These are phyloP conservation scores for Pseudoatta argentina DNA, from an alignment of 1,140 invertebrate genomes.

Conservation along the genomic window DNA sequence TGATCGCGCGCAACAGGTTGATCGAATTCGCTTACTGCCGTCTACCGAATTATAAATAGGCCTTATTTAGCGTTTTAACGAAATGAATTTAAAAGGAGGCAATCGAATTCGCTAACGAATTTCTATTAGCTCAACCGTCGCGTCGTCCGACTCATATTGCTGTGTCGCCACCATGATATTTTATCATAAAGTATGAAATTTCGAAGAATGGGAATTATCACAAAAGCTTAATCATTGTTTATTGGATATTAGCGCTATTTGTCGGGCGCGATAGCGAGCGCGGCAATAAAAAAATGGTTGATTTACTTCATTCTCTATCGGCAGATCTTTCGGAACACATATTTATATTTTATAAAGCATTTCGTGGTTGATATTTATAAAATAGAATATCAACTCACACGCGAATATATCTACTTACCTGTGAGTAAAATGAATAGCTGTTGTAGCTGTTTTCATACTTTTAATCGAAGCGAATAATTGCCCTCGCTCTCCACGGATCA, in stretches of 20 bases:
- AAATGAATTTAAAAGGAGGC: not conserved
- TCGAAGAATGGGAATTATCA: not conserved
- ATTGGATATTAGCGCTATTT: not conserved
- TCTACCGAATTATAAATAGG: conserved; percentile 49
- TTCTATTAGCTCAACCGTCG: not conserved
- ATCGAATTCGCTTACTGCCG: conserved; percentile 34
- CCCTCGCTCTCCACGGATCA: not conserved
- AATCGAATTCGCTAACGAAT: conserved; percentile 28
- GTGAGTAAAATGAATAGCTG: too few relatives aligned
- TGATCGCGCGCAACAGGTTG: conserved; percentile 69
- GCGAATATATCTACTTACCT: conserved; percentile 1
- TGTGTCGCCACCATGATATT: not conserved
- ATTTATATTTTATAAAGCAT: conserved; percentile 24
- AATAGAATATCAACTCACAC: conserved; percentile 26
- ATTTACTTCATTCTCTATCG: conserved; percentile 31
- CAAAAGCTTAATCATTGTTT: conserved; percentile 32
- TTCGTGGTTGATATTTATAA: conserved; percentile 45
- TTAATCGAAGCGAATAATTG: conserved; percentile 40
- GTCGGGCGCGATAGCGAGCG: not conserved
- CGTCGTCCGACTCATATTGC: not conserved
- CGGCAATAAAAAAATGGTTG: conserved; percentile 12
- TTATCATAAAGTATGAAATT: conserved; percentile 16
- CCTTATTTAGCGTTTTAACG: conserved; percentile 57
- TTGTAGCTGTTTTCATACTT: not conserved
- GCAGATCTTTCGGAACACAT: not conserved